Evolutionary conservation across 1,140 invertebrate genomes (phyloP).

Genomic region (Ceratosolen solmsi): DNA sequence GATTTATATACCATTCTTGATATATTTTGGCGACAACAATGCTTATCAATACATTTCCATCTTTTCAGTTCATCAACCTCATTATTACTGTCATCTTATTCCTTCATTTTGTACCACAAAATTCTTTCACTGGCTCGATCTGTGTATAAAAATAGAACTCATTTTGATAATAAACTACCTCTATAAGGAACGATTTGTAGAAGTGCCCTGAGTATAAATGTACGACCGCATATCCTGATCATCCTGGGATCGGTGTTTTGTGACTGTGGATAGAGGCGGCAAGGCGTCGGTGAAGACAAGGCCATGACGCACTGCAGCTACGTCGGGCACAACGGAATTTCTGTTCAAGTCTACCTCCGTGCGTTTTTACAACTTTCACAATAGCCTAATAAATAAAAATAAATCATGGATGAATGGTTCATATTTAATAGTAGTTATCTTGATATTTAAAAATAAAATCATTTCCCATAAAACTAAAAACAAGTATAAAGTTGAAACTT

Average conservation of each 20-base stretch:
- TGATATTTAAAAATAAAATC: background rate
- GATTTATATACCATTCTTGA: conserved; percentile 18
- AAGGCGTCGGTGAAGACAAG: conserved; percentile 44
- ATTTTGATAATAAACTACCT: conserved; percentile 53
- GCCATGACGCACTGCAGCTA: conserved; percentile 36
- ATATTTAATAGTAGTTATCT: background rate
- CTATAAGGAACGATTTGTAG: conserved; percentile 52
- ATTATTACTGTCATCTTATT: background rate
- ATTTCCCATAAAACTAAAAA: no score
- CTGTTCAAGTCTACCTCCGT: conserved; percentile 41
- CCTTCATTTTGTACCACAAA: conserved; percentile 45
- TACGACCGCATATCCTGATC: conserved; percentile 43
- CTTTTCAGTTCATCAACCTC: no score
- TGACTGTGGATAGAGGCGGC: conserved; percentile 47
- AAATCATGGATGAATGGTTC: no score
- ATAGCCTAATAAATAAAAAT: conserved; percentile 33
- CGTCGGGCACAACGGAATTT: conserved; percentile 45
- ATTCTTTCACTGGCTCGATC: conserved; percentile 43
- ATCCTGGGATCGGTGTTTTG: conserved; percentile 48
- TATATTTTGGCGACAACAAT: background rate
- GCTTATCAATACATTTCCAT: conserved; percentile 6
- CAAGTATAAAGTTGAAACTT: no score
- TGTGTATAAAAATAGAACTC: conserved; percentile 53
- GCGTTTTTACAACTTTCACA: conserved; percentile 41
- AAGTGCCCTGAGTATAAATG: conserved; percentile 51